These are phyloP conservation scores for Pelusios castaneus DNA, from an alignment of 2,113 vertebrate genomes.

Conservation along the genomic window DNA sequence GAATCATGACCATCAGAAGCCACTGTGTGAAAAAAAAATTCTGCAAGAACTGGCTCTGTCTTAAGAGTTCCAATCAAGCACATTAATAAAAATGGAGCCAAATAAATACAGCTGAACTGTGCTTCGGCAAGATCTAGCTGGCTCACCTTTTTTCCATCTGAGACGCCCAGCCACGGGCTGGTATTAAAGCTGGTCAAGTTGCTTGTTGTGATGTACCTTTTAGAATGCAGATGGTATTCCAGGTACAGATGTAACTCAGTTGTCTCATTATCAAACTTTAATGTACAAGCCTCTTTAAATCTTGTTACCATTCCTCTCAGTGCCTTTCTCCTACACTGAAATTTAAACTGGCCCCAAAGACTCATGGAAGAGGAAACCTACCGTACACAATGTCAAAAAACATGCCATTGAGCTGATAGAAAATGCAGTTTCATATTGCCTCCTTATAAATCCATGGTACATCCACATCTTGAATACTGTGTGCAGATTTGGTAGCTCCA, in stretches of 20 bases:
- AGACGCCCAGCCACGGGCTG: not conserved
- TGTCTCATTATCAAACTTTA: not conserved
- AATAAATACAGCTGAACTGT: not conserved
- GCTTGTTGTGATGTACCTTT: not conserved
- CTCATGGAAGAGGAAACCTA: not conserved
- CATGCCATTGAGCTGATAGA: not conserved
- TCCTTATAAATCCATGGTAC: too few species aligned
- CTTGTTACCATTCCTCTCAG: not conserved
- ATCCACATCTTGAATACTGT: too few species aligned
- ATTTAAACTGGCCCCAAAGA: not conserved
- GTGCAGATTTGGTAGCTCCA: too few species aligned
- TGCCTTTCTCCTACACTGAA: not conserved
- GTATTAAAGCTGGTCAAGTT: not conserved
- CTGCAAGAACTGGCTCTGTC: not conserved
- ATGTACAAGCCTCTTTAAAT: not conserved
- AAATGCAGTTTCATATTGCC: not conserved
- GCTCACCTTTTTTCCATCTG: not conserved
- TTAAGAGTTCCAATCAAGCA: not conserved
- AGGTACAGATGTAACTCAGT: not conserved
- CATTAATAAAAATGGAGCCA: not conserved
- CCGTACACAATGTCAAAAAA: not conserved
- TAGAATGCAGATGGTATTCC: not conserved
- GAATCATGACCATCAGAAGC: constrained; percentile 58
- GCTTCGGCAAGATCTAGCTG: not conserved
- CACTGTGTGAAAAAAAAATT: not conserved